A percentile compares a stretch with the other conserved stretches of the same genome.
Conservation (phyloP, 2,113 vertebrate species). For the Pelecanus crispus region DNA sequence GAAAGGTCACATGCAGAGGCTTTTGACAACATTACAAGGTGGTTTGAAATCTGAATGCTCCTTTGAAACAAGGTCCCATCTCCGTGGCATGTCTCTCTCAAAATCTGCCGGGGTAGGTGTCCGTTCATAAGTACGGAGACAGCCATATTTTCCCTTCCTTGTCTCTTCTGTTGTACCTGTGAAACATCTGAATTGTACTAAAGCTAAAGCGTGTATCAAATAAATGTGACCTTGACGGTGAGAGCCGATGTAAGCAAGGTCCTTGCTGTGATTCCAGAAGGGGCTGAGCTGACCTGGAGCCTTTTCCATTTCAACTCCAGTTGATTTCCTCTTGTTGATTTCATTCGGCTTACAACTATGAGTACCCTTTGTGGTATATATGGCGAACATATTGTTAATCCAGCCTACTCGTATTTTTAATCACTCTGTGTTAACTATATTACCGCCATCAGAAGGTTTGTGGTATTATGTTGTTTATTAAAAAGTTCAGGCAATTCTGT, state of each 20-base stretch:
- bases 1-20: not conserved
- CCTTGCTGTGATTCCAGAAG: not conserved
- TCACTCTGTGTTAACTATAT: not conserved
- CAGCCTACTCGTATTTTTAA: not conserved
- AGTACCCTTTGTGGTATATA: not conserved
- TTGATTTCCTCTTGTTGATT: not conserved
- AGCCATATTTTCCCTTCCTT: not conserved
- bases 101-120: not conserved
- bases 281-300: not conserved
- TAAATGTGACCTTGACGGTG: not conserved
- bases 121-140: not conserved
- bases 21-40: not conserved
- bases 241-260: rapidly evolving
- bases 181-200: not conserved
- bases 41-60: not conserved
- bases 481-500: not conserved
- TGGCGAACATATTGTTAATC: not conserved
- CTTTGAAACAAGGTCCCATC: not conserved
- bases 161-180: not conserved
- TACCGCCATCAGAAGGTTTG: not conserved
- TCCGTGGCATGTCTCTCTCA: not conserved
- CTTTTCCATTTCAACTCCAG: not conserved
- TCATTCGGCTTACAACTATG: not conserved
- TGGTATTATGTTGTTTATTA: not conserved
- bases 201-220: not conserved